Conservation (phyloP, 2,113 vertebrate species). For the Physeter macrocephalus region DNA sequence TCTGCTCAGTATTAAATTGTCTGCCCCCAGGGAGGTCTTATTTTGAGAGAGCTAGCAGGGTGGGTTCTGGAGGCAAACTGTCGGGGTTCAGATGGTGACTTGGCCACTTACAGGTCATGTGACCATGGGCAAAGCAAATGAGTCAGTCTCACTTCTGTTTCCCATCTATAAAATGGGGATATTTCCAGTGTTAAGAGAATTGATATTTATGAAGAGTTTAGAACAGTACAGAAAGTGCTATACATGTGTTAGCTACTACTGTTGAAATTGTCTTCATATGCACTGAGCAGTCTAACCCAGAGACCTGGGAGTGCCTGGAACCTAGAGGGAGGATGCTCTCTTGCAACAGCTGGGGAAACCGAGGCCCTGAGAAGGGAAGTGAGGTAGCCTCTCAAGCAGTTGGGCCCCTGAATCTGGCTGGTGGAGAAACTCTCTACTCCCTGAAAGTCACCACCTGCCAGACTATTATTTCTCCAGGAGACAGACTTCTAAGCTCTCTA, state of each 20-base stretch:
- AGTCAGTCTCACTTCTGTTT: neutral
- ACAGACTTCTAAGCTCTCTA: neutral
- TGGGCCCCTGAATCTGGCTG: neutral
- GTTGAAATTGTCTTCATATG: neutral
- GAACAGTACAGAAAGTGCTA: neutral
- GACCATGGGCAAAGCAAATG: neutral
- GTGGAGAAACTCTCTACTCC: neutral
- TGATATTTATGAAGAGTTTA: neutral
- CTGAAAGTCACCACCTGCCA: neutral
- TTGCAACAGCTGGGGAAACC: neutral
- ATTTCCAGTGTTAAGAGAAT: neutral
- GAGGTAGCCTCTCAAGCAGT: neutral
- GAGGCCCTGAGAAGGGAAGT: neutral
- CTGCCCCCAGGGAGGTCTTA: neutral
- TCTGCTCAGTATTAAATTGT: neutral
- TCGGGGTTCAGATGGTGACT: neutral
- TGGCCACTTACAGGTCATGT: neutral
- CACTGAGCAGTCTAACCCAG: neutral
- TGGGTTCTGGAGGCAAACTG: neutral
- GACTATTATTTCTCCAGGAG: neutral
- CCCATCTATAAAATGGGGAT: neutral
- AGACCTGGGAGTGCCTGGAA: neutral
- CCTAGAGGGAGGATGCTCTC: neutral
- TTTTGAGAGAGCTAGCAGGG: neutral
- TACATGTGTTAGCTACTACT: neutral